A percentile compares a stretch with the other conserved stretches of the same genome.
These are phyloP conservation scores for Apeira syringaria DNA, from an alignment of 2,888 invertebrate genomes.

Conservation along the genomic window DNA sequence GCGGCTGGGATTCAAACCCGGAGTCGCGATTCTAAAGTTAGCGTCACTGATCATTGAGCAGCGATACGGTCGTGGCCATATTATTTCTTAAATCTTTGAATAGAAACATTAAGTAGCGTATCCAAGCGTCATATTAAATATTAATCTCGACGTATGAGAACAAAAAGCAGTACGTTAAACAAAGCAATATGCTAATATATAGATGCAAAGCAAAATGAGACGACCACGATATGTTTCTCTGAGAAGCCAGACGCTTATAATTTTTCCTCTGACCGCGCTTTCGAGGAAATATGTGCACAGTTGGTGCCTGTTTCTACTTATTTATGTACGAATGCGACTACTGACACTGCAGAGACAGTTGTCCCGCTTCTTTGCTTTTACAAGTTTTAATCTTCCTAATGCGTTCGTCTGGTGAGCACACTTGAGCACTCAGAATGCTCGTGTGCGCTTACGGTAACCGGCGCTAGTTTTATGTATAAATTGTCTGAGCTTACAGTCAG, in stretches of 20 bases:
- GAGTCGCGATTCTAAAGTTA: too few species aligned
- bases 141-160: too few species aligned
- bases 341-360: conserved; percentile 45
- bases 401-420: conserved; percentile 61
- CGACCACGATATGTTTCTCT: conserved; percentile 22
- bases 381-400: conserved; percentile 81
- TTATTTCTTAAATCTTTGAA: too few species aligned
- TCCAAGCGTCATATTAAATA: too few species aligned
- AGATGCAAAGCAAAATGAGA: conserved; percentile 11
- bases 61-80: too few species aligned
- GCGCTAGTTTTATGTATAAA: conserved; percentile 37
- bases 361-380: conserved; percentile 67
- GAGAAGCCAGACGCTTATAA: conserved; percentile 29
- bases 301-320: conserved; percentile 25
- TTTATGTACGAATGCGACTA: conserved; percentile 36
- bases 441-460: conserved; percentile 51
- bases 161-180: conserved; percentile 7
- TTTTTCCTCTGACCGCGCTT: conserved; percentile 34
- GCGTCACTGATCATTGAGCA: too few species aligned
- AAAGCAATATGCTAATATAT: conserved; percentile 21
- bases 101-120: too few species aligned
- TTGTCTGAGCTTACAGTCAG: conserved; percentile 26
- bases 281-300: conserved; percentile 23
- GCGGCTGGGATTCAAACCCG: too few species aligned
- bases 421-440: conserved; percentile 64